A percentile compares a stretch with the other conserved stretches of the same genome.
These are phyloP conservation scores for Lochmaea crataegi DNA, from an alignment of 2,888 invertebrate genomes.

Conservation along the genomic window DNA sequence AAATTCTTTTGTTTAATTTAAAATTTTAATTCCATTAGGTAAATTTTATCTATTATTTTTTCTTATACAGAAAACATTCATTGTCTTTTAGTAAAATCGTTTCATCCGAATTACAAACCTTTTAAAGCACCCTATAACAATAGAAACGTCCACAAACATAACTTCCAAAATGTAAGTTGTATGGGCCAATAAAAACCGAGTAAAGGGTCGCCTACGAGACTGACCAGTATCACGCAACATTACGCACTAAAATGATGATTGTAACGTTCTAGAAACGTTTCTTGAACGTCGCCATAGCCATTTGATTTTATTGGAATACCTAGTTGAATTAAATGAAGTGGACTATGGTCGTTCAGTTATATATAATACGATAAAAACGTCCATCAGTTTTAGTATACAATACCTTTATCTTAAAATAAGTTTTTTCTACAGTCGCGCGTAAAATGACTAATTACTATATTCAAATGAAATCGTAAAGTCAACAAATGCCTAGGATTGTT, in stretches of 20 bases:
- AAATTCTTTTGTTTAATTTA: too few relatives aligned
- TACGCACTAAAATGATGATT: conserved; percentile 49
- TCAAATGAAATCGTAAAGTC: too few relatives aligned
- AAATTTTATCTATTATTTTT: not conserved
- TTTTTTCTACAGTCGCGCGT: too few relatives aligned
- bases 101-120: conserved; percentile 16
- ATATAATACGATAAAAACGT: not conserved
- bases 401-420: too few relatives aligned
- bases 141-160: conserved; percentile 28
- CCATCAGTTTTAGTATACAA: too few relatives aligned
- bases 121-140: conserved; percentile 24
- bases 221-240: conserved; percentile 49
- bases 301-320: conserved; percentile 44
- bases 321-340: conserved; percentile 44
- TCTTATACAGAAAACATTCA: not conserved
- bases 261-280: conserved; percentile 40
- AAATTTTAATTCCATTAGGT: not conserved
- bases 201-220: conserved; percentile 26
- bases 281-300: conserved; percentile 39
- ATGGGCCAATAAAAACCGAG: conserved; percentile 35
- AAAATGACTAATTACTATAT: too few relatives aligned
- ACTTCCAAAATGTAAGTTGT: conserved; percentile 22
- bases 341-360: conserved; percentile 26
- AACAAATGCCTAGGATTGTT: too few relatives aligned
- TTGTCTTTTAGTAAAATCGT: conserved; percentile 12